A percentile compares a stretch with the other conserved stretches of the same genome.
Evolutionary conservation across 2,113 vertebrate genomes (phyloP).

Genomic region (Suricata suricatta): DNA sequence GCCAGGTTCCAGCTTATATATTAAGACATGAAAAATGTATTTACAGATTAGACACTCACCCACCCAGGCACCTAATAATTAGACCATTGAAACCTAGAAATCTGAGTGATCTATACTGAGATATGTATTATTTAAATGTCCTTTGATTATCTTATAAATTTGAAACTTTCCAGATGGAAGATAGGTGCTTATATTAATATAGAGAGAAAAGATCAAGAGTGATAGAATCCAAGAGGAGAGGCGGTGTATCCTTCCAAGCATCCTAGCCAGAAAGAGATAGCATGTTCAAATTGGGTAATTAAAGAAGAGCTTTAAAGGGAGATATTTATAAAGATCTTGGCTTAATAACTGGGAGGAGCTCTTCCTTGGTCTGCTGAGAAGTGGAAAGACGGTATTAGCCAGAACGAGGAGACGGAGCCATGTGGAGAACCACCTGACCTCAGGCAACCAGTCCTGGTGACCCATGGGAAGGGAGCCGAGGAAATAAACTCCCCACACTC

Average conservation of each 20-base stretch:
- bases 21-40: constrained; percentile 7
- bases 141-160: constrained; percentile 46
- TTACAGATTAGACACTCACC: constrained; percentile 2
- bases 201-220: not conserved
- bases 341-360: not conserved
- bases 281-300: not conserved
- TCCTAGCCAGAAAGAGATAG: not conserved
- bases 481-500: not conserved
- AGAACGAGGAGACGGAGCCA: not conserved
- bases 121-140: constrained; percentile 25
- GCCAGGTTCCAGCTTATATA: not conserved
- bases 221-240: not conserved
- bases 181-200: not conserved
- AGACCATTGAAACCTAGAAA: constrained; percentile 4
- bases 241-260: not conserved
- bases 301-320: not conserved
- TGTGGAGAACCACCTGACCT: not conserved
- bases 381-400: not conserved
- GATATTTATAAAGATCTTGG: not conserved
- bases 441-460: not conserved
- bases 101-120: not conserved
- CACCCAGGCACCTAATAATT: not conserved
- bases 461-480: not conserved
- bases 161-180: not conserved
- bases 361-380: not conserved